phyloP scores from a whole-genome alignment of 2,797 vertebrate genomes.

The Taeniopygia guttata region DNA sequence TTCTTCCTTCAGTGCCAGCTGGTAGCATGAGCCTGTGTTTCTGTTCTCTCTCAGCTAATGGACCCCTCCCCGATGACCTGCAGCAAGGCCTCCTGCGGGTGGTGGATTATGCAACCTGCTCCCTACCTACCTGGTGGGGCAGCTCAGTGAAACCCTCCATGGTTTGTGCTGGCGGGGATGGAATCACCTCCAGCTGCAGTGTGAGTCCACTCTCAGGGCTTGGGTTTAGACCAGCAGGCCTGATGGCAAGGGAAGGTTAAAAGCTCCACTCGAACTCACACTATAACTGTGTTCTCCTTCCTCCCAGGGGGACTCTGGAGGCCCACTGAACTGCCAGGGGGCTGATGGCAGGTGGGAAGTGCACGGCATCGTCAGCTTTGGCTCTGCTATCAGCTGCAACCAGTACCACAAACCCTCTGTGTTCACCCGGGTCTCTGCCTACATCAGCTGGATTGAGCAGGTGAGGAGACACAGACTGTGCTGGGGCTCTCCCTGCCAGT shows the following conservation, averaged over 20 bases:
- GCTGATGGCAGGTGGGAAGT: slow-evolving; percentile 60
- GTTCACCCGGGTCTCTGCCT: slow-evolving; percentile 71
- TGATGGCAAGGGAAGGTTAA: not conserved
- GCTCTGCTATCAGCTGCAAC: slow-evolving; percentile 58
- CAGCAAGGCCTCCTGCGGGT: slow-evolving; percentile 72
- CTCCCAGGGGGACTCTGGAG: slow-evolving; percentile 67
- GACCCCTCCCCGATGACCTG: slow-evolving; percentile 53
- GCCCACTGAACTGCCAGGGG: slow-evolving; percentile 65
- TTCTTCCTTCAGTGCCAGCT: not conserved
- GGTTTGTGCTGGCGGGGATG: slow-evolving; percentile 73
- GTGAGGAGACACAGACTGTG: slow-evolving; percentile 24
- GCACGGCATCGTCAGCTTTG: slow-evolving; percentile 63
- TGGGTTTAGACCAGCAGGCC: not conserved
- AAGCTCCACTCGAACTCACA: not conserved
- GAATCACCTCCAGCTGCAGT: slow-evolving; percentile 65
- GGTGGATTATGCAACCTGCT: slow-evolving; percentile 67
- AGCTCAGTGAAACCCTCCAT: slow-evolving; percentile 56
- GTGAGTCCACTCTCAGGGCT: slow-evolving; percentile 46
- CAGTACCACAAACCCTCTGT: slow-evolving; percentile 64
- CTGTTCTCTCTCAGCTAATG: slow-evolving; percentile 50
- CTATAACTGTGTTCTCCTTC: not conserved
- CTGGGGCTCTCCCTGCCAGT: not conserved
- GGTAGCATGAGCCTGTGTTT: not conserved
- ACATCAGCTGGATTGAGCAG: slow-evolving; percentile 52
- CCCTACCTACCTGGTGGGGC: slow-evolving; percentile 66